A percentile compares a stretch with the other conserved stretches of the same genome.
phyloP scores from a whole-genome alignment of 2,113 vertebrate genomes.

The Corythornis cristatus region DNA sequence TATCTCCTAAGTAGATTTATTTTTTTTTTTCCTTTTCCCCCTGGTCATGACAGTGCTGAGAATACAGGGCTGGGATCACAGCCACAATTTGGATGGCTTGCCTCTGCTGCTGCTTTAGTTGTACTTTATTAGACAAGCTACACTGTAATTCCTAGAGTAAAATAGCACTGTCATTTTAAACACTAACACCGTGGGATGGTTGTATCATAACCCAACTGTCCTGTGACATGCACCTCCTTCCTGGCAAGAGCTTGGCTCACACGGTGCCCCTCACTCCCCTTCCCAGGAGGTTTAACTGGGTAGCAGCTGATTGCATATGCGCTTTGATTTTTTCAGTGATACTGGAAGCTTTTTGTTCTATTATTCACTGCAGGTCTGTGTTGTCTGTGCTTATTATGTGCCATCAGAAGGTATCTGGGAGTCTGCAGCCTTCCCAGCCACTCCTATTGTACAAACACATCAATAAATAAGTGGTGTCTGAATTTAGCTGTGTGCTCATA shows the following conservation, averaged over 20 bases:
- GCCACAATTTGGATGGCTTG: background rate
- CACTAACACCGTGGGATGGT: background rate
- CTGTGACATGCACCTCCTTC: background rate
- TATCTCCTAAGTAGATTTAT: background rate
- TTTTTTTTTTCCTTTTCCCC: background rate
- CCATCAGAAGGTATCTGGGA: slow-evolving; percentile 47
- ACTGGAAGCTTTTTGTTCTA: slow-evolving; percentile 71
- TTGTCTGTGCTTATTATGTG: slow-evolving; percentile 64
- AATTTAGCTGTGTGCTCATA: background rate
- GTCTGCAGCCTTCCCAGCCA: slow-evolving; percentile 47
- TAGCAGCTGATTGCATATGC: background rate
- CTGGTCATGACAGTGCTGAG: background rate
- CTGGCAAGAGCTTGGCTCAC: background rate
- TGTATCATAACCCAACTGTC: background rate
- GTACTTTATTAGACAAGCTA: accelerated
- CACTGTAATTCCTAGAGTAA: accelerated
- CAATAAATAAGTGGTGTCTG: slow-evolving; percentile 65
- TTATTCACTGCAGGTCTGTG: slow-evolving; percentile 67
- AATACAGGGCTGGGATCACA: background rate
- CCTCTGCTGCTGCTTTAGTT: background rate
- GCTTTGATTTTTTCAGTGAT: slow-evolving; percentile 65
- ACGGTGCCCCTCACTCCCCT: background rate
- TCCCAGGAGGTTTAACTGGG: slow-evolving; percentile 17
- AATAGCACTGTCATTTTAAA: background rate
- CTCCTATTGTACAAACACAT: slow-evolving; percentile 60